phyloP scores from a whole-genome alignment of 1,140 invertebrate genomes.

The Schlechtendalia chinensis region DNA sequence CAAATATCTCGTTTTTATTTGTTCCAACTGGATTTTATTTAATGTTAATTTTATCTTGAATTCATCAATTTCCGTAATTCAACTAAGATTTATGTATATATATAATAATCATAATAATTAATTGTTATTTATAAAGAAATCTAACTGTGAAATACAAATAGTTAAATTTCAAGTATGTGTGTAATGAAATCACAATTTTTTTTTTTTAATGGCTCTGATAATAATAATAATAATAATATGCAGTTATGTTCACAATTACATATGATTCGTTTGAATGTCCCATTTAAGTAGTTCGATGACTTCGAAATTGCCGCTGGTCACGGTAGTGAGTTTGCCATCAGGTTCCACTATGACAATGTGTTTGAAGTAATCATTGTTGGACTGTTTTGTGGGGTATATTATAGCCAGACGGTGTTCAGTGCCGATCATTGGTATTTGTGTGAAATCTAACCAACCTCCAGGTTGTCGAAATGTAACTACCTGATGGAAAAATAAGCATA shows the following conservation, averaged over 20 bases:
- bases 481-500: not conserved
- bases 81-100: no score
- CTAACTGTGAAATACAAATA: no score
- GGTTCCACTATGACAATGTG: not conserved
- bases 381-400: slow-evolving; percentile 8
- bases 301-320: slow-evolving; percentile 29
- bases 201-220: no score
- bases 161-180: no score
- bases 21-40: no score
- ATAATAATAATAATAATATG: no score
- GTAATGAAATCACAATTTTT: no score
- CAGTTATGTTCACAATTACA: slow-evolving; percentile 1
- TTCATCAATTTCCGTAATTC: no score
- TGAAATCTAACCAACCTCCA: slow-evolving; percentile 17
- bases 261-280: not conserved
- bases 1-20: no score
- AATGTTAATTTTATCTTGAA: no score
- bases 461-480: not conserved
- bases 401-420: not conserved
- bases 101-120: no score
- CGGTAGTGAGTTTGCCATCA: not conserved
- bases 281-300: slow-evolving; percentile 15
- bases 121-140: no score
- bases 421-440: slow-evolving; percentile 17
- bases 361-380: not conserved